A percentile compares a stretch with the other conserved stretches of the same genome.
phyloP scores from a whole-genome alignment of 2,888 invertebrate genomes.

The Chymomyza procnemis region DNA sequence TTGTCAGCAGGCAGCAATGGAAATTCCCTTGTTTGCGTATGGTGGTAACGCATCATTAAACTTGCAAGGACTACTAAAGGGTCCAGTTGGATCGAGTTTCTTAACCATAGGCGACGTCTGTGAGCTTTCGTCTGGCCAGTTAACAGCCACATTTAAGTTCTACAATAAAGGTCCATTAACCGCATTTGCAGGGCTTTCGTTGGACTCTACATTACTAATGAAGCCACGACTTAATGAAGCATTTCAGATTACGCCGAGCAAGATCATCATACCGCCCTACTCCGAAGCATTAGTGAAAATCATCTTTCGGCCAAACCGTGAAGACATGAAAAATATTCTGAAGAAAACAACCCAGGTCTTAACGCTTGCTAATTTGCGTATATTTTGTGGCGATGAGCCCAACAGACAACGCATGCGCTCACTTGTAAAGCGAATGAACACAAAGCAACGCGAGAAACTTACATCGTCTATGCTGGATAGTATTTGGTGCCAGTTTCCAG shows the following conservation, averaged over 20 bases:
- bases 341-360: conserved; percentile 76
- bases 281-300: conserved; percentile 76
- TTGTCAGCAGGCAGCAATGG: conserved; percentile 58
- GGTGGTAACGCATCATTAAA: conserved; percentile 81
- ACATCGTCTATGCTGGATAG: conserved; percentile 61
- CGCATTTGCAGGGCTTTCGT: conserved; percentile 79
- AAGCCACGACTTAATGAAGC: conserved; percentile 71
- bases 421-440: conserved; percentile 65
- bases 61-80: conserved; percentile 80
- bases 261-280: conserved; percentile 78
- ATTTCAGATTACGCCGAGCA: conserved; percentile 78
- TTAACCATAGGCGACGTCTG: conserved; percentile 81
- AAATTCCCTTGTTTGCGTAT: conserved; percentile 80
- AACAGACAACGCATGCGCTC: conserved; percentile 78
- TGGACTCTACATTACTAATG: conserved; percentile 72
- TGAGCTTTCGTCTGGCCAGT: conserved; percentile 74
- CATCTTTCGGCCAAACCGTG: conserved; percentile 79
- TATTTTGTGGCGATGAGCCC: conserved; percentile 80
- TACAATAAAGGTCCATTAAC: conserved; percentile 81
- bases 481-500: conserved; percentile 68
- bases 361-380: conserved; percentile 79
- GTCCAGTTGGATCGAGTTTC: conserved; percentile 81
- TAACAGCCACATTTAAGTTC: conserved; percentile 79
- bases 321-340: conserved; percentile 78
- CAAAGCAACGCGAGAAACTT: conserved; percentile 64